phyloP scores from a whole-genome alignment of 2,113 vertebrate genomes.

The Saguinus midas region DNA sequence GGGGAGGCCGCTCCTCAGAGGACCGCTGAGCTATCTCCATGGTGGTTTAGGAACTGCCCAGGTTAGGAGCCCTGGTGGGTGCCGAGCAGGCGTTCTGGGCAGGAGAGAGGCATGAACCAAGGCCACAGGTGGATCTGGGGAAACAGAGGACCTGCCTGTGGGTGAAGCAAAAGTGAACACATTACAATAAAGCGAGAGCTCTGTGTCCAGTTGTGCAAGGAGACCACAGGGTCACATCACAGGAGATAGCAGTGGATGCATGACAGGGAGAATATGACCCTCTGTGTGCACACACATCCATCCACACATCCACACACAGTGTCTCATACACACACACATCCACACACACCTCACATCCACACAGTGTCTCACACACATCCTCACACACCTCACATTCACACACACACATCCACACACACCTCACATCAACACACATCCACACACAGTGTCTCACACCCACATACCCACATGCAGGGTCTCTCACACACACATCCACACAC shows the following conservation, averaged over 20 bases:
- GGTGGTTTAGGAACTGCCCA: background rate
- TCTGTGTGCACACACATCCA: background rate
- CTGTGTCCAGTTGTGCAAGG: background rate
- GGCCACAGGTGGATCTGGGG: background rate
- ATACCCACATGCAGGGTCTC: no score
- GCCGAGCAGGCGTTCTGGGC: rapidly evolving
- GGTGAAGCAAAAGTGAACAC: background rate
- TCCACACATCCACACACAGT: background rate
- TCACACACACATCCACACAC: no score
- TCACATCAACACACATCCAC: no score
- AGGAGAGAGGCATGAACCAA: background rate
- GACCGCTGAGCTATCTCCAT: rapidly evolving
- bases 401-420: no score
- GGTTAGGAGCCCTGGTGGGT: background rate
- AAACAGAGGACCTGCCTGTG: background rate
- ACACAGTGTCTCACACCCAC: no score
- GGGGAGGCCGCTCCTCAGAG: background rate
- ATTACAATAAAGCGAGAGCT: background rate
- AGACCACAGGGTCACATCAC: background rate
- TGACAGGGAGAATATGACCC: background rate
- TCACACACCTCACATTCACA: no score
- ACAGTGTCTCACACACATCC: no score
- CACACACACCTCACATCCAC: background rate
- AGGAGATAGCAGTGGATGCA: background rate
- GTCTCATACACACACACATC: background rate